Evolutionary conservation across 2,888 invertebrate species (phyloP), one percentile per base, ranked within the genome.

Genomic region (Anoplius nigerrimus): DNA sequence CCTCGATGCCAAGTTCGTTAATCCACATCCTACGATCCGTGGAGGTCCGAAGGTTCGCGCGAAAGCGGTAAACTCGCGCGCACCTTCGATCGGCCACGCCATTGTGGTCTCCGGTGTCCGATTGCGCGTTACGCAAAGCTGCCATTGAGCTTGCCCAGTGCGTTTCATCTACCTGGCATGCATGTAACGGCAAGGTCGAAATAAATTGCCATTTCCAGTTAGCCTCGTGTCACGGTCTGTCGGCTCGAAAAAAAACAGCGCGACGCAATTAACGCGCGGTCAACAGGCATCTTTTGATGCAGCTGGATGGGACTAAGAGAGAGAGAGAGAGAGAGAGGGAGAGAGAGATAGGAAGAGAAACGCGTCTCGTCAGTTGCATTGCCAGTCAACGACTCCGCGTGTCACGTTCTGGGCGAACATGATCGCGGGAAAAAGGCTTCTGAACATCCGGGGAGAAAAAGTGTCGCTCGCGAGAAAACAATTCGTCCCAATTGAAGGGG

Each of bases 401-500:
- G 5, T 18, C 18, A n/a, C 6, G 48, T 18, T 16, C n/a, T 18
- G 16, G 48, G 42, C 42, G 13, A 42, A 8, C 8, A 13, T 42
- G 42, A 13, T 8, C 18, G 48, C 48, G 48, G 18, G 48, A 48
- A 48, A 34, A 34, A 34, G 34, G 4, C 34, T 5, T 1, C 34
- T 6, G 11, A 13, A 34, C 34, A 34, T 34, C 34, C 34, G 48
- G 16, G 3, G 6, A 16, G n/a, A 16, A 48, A 48, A 48, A 48
- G 18, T 16, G 42, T 48, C 16, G 55, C 13, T 48, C 57, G 64
- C 58, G 72, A 51, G 75, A 69, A 69, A 75, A 80, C 76, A 81
- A 82, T 80, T 82, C 71, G 54, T 52, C 56, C 59, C 82, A 85
- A 85, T 85, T 84, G 79, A 78, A 62, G 69, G 71, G 71, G 67